Conservation (phyloP, 2,113 vertebrate genomes). For the Clarias batrachus region DNA sequence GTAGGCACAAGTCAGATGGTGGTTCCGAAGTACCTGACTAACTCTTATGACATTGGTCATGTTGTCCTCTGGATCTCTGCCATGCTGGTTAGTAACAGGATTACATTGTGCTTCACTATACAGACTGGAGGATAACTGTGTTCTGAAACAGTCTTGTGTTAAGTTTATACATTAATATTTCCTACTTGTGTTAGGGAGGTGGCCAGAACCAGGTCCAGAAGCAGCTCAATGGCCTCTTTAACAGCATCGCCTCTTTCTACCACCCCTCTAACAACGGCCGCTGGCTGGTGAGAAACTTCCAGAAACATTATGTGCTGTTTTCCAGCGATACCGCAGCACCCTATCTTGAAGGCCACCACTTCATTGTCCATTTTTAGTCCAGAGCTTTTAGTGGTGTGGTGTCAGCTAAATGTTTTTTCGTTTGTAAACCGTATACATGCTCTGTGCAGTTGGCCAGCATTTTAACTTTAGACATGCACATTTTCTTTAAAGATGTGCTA, state of each 20-base stretch:
- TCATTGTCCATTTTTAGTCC: neutral
- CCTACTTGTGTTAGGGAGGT: conserved; percentile 79
- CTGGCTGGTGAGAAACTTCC: conserved; percentile 84
- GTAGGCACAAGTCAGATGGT: conserved; percentile 95
- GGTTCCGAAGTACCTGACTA: conserved; percentile 87
- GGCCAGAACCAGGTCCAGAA: conserved; percentile 91
- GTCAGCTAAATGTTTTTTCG: conserved; percentile 25
- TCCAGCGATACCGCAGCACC: neutral
- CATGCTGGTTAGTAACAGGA: conserved; percentile 84
- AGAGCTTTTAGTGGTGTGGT: conserved; percentile 8
- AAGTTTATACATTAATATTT: neutral
- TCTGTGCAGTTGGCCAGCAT: conserved; percentile 1
- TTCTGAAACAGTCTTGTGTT: neutral
- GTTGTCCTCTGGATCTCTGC: conserved; percentile 95
- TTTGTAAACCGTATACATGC: conserved; percentile 22
- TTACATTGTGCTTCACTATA: neutral
- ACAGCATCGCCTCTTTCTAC: conserved; percentile 93
- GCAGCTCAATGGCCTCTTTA: conserved; percentile 89
- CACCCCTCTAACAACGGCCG: conserved; percentile 97
- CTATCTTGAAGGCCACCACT: neutral
- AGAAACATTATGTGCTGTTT: neutral
- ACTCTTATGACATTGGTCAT: conserved; percentile 93
- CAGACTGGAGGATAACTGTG: neutral
- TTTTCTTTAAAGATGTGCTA: neutral
- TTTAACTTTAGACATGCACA: neutral